Percentiles rank a stretch among this genome's conserved stretches.
These are phyloP conservation scores for Salpingus planirostris DNA, from an alignment of 2,888 invertebrate species.

Conservation along the genomic window DNA sequence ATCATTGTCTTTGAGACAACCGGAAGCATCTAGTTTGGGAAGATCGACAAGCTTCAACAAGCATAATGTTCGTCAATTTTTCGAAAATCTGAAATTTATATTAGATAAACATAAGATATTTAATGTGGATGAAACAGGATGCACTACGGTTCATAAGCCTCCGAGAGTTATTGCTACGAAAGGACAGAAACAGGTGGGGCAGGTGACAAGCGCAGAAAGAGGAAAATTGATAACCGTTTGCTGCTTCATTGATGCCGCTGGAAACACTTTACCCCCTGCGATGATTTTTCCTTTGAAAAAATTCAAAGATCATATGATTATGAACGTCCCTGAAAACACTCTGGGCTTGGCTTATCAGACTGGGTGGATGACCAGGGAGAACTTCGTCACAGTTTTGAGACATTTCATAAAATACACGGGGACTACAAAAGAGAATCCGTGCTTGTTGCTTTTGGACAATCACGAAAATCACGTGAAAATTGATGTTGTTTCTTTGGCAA, in stretches of 20 bases:
- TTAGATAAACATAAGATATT: neutral
- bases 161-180: neutral
- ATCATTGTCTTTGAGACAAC: neutral
- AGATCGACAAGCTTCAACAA: neutral
- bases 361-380: neutral
- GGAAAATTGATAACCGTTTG: neutral
- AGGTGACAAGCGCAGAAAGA: neutral
- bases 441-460: no score
- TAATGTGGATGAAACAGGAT: neutral
- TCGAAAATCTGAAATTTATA: neutral
- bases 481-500: no score
- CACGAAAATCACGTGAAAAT: no score
- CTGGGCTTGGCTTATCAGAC: neutral
- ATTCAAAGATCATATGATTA: no score
- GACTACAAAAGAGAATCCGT: neutral
- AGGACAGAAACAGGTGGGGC: neutral
- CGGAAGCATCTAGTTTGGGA: neutral
- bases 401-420: neutral
- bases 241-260: neutral
- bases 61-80: no score
- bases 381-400: neutral
- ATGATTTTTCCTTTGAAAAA: neutral
- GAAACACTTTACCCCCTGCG: neutral
- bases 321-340: no score
- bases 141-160: neutral